Evolutionary conservation across 92 coral and sea anemone species (phyloP), one percentile per base, ranked within the genome.

Genomic region (Bergia sp.): DNA sequence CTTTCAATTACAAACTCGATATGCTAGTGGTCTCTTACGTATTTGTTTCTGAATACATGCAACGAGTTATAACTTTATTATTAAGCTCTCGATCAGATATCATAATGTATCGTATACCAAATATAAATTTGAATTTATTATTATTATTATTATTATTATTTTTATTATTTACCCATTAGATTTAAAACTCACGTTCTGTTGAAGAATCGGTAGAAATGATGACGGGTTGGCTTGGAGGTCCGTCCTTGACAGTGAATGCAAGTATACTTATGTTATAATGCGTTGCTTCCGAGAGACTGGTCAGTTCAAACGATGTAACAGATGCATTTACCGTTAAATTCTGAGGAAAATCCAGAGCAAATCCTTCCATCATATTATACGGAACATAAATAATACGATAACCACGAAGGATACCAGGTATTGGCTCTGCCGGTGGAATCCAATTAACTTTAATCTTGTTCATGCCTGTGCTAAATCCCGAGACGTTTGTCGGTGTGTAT

Each of bases 401-500:
- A 21, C 76, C 76, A 29, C 76, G 37, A 72, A 72, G 76, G 29
- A 72, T 72, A 29, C 76, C 76, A 29, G 76, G 76, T 36, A 72
- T 72, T 20, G 39, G 76, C 11, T 16, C 76, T 72, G 29, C 41
- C 13, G 76, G 76, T 72, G 76, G 16, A 72, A 36, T 72, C 89
- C 89, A 86, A 15, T 39, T 50, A 12, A 86, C 49, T 37, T 79
- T 73, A 42, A 86, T 42, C 61, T 55, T 86, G 16, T 50, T 21
- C 11, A 72, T 79, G 45, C 82, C 45, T 37, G 82, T 74, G 75
- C 66, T 74, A 5, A 86, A 73, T 21, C 45, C 77, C 9, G 89
- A 75, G 44, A 86, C 81, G 49, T 86, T 86, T 37, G 38, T 69
- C 10, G 89, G 89, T 10, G 89, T 49, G 72, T 64, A 16, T 75